A percentile compares a stretch with the other conserved stretches of the same genome.
These are phyloP conservation scores for Glossophaga mutica DNA, from an alignment of 2,797 vertebrate species.

Conservation along the genomic window DNA sequence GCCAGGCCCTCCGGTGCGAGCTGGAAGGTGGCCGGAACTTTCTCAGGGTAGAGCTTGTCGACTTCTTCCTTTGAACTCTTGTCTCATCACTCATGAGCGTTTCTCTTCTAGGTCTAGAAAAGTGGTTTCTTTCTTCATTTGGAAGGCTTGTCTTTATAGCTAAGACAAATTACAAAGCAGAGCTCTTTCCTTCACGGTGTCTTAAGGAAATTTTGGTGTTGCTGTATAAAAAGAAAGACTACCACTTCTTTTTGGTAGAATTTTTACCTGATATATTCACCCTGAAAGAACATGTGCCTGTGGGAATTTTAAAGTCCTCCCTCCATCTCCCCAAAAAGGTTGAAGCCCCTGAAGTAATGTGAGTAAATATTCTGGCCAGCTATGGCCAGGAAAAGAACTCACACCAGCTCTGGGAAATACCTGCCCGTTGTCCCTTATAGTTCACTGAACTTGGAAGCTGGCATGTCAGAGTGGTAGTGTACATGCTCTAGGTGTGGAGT, in stretches of 20 bases:
- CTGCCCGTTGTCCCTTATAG: neutral
- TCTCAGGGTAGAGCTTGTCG: too few relatives aligned
- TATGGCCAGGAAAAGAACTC: neutral
- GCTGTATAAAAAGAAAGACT: neutral
- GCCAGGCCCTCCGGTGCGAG: neutral
- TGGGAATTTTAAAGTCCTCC: neutral
- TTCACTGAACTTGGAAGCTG: neutral
- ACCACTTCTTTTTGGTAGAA: neutral
- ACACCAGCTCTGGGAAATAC: neutral
- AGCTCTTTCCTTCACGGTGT: neutral
- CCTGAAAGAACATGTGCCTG: neutral
- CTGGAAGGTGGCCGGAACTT: neutral
- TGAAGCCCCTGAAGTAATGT: neutral
- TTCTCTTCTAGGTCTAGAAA: neutral
- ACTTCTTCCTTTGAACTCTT: neutral
- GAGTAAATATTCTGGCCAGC: slow-evolving; percentile 4
- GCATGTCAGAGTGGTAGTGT: neutral
- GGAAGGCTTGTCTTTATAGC: neutral
- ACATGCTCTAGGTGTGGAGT: neutral
- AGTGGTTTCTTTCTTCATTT: neutral
- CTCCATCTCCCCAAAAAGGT: too few relatives aligned
- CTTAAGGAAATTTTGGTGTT: neutral
- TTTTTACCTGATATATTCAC: neutral
- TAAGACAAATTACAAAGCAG: neutral
- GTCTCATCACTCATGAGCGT: neutral